Percentiles rank a stretch among this genome's conserved stretches.
phyloP scores from a whole-genome alignment of 2,888 invertebrate species.

The Diadegma fenestrale region DNA sequence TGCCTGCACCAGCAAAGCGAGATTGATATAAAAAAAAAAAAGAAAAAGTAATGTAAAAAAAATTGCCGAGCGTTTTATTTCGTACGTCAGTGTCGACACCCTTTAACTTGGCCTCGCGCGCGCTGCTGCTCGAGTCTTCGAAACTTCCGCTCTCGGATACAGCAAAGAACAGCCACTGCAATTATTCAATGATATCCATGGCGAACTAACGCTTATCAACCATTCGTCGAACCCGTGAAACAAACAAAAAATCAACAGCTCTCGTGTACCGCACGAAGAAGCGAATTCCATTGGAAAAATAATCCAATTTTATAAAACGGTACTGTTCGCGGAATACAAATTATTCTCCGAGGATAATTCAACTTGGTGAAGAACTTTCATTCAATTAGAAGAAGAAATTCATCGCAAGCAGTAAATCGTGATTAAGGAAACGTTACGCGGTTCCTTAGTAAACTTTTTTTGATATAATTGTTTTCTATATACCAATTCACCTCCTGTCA shows the following conservation, averaged over 20 bases:
- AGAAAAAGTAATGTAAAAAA: constrained; percentile 8
- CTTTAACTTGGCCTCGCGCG: constrained; percentile 19
- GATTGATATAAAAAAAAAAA: constrained; percentile 12
- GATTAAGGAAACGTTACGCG: neutral
- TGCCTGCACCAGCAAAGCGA: constrained; percentile 34
- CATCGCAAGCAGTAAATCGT: neutral
- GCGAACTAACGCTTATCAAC: constrained; percentile 56
- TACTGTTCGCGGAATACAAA: neutral
- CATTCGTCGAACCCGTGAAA: constrained; percentile 15
- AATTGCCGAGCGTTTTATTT: constrained; percentile 9
- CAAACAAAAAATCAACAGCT: constrained; percentile 9
- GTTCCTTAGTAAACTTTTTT: too few species aligned
- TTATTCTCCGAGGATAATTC: neutral
- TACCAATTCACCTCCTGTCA: too few species aligned
- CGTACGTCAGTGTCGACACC: constrained; percentile 38
- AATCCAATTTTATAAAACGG: neutral
- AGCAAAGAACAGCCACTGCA: constrained; percentile 33
- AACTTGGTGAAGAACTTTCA: neutral
- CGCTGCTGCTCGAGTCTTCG: constrained; percentile 12
- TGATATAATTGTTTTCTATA: too few species aligned
- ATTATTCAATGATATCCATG: constrained; percentile 65
- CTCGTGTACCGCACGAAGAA: neutral
- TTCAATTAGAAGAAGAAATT: neutral
- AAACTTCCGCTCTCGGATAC: constrained; percentile 31
- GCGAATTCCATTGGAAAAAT: neutral